These are phyloP conservation scores for Augiades crinisus DNA, from an alignment of 2,888 invertebrate genomes.

Conservation along the genomic window DNA sequence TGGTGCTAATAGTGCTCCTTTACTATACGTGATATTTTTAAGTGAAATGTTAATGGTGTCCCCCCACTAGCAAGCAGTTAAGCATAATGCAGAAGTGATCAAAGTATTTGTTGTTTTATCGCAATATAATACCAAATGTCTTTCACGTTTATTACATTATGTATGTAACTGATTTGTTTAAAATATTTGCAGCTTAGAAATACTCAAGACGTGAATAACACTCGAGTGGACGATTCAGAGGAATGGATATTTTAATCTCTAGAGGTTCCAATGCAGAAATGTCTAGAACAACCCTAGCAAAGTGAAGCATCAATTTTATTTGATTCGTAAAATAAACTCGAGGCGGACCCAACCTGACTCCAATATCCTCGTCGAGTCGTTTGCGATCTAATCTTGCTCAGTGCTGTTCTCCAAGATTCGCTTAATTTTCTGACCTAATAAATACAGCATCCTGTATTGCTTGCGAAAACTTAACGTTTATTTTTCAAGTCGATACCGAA, in stretches of 20 bases:
- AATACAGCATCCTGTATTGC: constrained; percentile 38
- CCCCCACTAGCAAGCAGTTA: too few species aligned
- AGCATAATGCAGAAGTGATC: too few species aligned
- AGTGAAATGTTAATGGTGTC: too few species aligned
- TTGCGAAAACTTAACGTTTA: background rate
- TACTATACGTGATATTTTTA: too few species aligned
- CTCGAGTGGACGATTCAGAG: background rate
- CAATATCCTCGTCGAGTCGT: constrained; percentile 6
- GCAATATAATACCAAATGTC: too few species aligned
- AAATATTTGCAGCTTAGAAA: too few species aligned
- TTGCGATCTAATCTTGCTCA: constrained; percentile 44
- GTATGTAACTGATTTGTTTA: too few species aligned
- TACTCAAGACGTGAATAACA: too few species aligned
- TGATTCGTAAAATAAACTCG: constrained; percentile 11
- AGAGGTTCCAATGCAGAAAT: background rate
- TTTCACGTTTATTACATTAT: too few species aligned
- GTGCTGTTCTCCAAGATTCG: constrained; percentile 39
- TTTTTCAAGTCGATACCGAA: too few species aligned
- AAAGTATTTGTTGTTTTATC: too few species aligned
- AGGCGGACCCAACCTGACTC: background rate
- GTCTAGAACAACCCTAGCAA: background rate
- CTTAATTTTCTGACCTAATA: constrained; percentile 50
- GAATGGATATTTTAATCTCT: background rate
- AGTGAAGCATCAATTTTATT: background rate
- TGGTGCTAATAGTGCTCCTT: too few species aligned